Evolutionary conservation across 2,797 vertebrate genomes (phyloP).

Genomic region (Phrynocephalus forsythii): DNA sequence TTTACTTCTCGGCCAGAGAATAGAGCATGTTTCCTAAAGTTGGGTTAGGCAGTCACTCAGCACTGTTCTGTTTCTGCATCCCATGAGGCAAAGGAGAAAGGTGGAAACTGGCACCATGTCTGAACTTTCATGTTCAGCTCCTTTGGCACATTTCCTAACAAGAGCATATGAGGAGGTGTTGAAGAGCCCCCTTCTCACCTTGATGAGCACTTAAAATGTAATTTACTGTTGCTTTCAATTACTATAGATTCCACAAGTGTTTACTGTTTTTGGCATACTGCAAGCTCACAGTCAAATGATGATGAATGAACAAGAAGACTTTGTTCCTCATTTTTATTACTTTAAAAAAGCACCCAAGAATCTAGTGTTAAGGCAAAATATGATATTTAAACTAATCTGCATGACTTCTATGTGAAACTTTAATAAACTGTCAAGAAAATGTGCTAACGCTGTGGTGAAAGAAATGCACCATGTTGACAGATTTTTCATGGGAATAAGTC

Average conservation of each 20-base stretch:
- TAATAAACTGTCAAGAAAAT: constrained; percentile 72
- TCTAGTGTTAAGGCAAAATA: constrained; percentile 68
- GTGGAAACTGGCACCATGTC: constrained; percentile 28
- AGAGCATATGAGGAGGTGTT: constrained; percentile 52
- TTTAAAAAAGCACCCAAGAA: constrained; percentile 58
- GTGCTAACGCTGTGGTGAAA: constrained; percentile 62
- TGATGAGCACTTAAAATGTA: constrained; percentile 73
- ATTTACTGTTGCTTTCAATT: constrained; percentile 78
- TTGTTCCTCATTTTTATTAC: constrained; percentile 60
- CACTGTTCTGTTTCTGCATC: constrained; percentile 1
- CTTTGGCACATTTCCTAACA: constrained; percentile 70
- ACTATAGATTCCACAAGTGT: constrained; percentile 71
- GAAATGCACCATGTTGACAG: constrained; percentile 56
- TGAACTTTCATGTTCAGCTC: constrained; percentile 48
- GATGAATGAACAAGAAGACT: constrained; percentile 72
- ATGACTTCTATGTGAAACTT: constrained; percentile 66
- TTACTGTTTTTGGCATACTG: constrained; percentile 73
- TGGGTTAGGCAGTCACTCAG: too few relatives aligned
- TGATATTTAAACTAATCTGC: constrained; percentile 72
- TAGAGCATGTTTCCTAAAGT: too few relatives aligned
- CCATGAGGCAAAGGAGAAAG: background rate
- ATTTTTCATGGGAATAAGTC: constrained; percentile 51
- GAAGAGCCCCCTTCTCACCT: constrained; percentile 72
- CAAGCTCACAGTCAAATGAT: constrained; percentile 69
- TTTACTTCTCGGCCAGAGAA: too few relatives aligned